These are phyloP conservation scores for Pituophis catenifer DNA, from an alignment of 2,113 vertebrate genomes.

Conservation along the genomic window DNA sequence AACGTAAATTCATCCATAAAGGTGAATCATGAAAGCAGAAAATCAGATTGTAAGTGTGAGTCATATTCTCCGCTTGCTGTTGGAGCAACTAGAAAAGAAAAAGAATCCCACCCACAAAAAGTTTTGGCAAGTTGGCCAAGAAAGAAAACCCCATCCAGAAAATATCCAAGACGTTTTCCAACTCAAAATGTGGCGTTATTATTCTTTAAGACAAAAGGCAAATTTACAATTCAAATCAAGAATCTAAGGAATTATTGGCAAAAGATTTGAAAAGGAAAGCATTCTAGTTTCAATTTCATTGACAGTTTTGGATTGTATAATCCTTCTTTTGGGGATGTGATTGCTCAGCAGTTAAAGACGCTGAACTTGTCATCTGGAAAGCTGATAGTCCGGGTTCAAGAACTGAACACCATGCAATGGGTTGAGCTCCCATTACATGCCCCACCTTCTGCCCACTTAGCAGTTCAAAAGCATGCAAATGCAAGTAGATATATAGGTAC, in stretches of 20 bases:
- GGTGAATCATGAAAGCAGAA: constrained; percentile 29
- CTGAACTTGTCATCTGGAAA: not conserved
- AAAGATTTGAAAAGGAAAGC: not conserved
- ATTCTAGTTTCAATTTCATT: not conserved
- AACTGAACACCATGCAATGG: not conserved
- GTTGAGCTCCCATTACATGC: not conserved
- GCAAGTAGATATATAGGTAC: not conserved
- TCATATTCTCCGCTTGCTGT: not conserved
- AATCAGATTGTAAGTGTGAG: not conserved
- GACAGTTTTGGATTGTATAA: not conserved
- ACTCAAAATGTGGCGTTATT: not conserved
- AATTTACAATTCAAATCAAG: not conserved
- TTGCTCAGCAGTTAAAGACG: not conserved
- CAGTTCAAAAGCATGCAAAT: not conserved
- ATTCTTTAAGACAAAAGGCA: not conserved
- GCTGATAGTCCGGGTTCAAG: not conserved
- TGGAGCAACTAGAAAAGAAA: constrained; percentile 26
- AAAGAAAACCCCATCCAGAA: not conserved
- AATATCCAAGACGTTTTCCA: not conserved
- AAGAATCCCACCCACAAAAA: constrained; percentile 20
- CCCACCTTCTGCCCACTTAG: not conserved
- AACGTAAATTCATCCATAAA: constrained; percentile 19
- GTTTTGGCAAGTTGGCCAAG: not conserved
- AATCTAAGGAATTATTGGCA: not conserved
- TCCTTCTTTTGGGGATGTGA: not conserved